phyloP scores from a whole-genome alignment of 2,113 vertebrate genomes.

The Macrotis lagotis region DNA sequence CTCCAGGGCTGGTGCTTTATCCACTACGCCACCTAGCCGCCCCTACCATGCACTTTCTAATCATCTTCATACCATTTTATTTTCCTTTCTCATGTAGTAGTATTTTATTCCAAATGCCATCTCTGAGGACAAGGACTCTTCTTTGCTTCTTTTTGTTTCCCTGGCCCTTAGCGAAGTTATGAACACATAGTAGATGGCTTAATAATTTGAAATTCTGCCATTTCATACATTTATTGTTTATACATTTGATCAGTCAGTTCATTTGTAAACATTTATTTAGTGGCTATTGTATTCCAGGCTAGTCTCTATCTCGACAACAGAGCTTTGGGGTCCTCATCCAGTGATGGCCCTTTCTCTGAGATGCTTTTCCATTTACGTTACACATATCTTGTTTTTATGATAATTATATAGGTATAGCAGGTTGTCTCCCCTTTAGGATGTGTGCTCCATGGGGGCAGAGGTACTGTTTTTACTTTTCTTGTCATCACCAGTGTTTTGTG shows the following conservation, averaged over 20 bases:
- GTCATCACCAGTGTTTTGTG: neutral
- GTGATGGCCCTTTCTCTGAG: neutral
- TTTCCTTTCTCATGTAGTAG: conserved; percentile 21
- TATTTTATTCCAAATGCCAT: conserved; percentile 17
- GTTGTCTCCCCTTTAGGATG: neutral
- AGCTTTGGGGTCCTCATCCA: conserved; percentile 17
- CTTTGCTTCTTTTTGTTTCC: neutral
- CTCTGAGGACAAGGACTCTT: neutral
- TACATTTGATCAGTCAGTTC: neutral
- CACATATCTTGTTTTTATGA: neutral
- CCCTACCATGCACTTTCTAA: neutral
- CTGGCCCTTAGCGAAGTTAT: neutral
- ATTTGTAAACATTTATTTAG: neutral
- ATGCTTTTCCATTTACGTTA: neutral
- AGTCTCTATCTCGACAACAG: neutral
- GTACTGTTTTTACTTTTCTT: neutral
- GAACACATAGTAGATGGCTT: neutral
- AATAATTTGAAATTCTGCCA: neutral
- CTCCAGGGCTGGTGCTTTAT: too few species aligned
- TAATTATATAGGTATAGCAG: neutral
- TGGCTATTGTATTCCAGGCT: neutral
- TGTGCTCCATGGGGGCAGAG: neutral
- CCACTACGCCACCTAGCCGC: too few species aligned
- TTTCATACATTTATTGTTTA: neutral
- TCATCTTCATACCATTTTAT: neutral